Evolutionary conservation across 2,113 vertebrate species (phyloP).

Genomic region (Trogon surrucura): DNA sequence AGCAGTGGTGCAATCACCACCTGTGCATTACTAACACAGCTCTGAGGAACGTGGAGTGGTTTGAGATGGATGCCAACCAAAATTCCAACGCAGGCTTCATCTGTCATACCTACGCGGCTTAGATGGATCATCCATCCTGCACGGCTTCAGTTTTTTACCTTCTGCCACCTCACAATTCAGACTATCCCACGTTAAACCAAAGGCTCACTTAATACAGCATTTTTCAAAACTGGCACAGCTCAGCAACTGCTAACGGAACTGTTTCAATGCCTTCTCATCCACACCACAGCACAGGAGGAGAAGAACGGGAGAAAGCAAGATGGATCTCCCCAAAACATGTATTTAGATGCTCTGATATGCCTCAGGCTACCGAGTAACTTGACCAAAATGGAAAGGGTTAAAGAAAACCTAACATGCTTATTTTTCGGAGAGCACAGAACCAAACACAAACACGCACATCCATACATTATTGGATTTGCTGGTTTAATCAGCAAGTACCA

Average conservation of each 20-base stretch:
- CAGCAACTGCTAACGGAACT: neutral
- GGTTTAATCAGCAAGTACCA: constrained; percentile 66
- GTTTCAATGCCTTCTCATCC: neutral
- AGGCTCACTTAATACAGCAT: neutral
- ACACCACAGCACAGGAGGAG: neutral
- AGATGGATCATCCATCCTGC: neutral
- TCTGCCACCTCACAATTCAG: neutral
- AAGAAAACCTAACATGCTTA: neutral
- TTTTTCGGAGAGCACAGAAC: constrained; percentile 25
- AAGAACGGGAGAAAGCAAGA: neutral
- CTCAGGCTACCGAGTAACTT: neutral
- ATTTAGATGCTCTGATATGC: neutral
- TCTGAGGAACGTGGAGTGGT: neutral
- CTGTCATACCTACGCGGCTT: neutral
- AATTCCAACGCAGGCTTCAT: neutral
- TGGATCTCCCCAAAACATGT: neutral
- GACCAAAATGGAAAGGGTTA: neutral
- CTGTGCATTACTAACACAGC: neutral
- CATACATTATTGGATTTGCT: constrained; percentile 55
- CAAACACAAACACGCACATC: constrained; percentile 54
- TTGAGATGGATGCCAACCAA: neutral
- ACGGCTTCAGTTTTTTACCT: neutral
- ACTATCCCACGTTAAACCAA: neutral
- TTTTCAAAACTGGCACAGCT: neutral
- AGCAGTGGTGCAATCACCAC: constrained; percentile 1